A percentile compares a stretch with the other conserved stretches of the same genome.
Conservation (phyloP, 2,888 invertebrate species). For the Acleris emargana region DNA sequence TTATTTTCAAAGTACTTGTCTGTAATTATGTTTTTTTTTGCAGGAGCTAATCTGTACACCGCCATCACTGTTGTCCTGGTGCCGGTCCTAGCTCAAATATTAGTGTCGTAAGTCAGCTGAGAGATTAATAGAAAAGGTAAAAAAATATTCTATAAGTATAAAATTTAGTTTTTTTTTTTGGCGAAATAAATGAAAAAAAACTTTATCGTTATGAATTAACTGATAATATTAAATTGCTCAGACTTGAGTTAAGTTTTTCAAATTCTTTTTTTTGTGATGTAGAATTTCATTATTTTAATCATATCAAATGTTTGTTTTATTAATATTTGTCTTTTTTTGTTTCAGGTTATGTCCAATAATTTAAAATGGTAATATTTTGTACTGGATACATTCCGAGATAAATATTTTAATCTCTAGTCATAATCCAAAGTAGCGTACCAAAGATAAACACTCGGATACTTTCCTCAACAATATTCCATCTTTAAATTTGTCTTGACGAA, state of each 20-base stretch:
- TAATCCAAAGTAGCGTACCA: conserved; percentile 37
- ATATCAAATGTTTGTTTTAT: background rate
- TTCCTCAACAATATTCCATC: background rate
- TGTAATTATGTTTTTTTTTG: conserved; percentile 44
- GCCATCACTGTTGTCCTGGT: conserved; percentile 56
- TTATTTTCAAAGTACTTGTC: background rate
- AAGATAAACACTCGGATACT: conserved; percentile 1
- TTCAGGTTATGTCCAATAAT: conserved; percentile 36
- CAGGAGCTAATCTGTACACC: conserved; percentile 60
- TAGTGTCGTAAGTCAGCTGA: conserved; percentile 49
- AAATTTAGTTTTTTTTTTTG: no score
- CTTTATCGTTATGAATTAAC: no score
- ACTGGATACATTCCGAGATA: conserved; percentile 27
- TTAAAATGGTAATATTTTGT: conserved; percentile 31
- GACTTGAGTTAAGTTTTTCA: no score
- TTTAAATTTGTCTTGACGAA: background rate
- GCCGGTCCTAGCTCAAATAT: conserved; percentile 58
- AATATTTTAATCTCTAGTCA: conserved; percentile 46
- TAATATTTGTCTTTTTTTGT: conserved; percentile 30
- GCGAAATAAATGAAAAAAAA: no score
- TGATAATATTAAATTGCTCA: no score
- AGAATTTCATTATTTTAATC: no score
- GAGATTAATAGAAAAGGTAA: conserved; percentile 37
- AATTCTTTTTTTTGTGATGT: no score
- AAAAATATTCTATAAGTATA: background rate